Conservation (phyloP, 2,113 vertebrate species). For the Nibea albiflora region DNA sequence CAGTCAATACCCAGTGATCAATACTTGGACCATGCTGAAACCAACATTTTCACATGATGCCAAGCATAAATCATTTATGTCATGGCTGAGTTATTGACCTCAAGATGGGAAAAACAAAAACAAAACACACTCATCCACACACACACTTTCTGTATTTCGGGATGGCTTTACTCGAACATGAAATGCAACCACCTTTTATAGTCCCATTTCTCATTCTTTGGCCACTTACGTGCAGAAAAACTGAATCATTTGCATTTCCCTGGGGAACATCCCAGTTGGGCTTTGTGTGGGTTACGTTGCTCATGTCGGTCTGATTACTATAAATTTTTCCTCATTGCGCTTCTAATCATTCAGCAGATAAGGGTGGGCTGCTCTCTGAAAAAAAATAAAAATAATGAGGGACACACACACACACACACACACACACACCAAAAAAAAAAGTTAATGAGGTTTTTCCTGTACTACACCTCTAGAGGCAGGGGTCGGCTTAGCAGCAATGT, state of each 20-base stretch:
- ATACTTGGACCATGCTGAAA: constrained; percentile 69
- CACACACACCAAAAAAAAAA: constrained; percentile 34
- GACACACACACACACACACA: constrained; percentile 15
- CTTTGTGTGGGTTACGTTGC: constrained; percentile 62
- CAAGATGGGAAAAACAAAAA: constrained; percentile 65
- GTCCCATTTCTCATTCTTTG: constrained; percentile 36
- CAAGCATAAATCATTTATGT: constrained; percentile 77
- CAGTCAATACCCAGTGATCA: constrained; percentile 73
- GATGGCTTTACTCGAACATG: constrained; percentile 15
- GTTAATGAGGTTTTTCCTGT: constrained; percentile 81
- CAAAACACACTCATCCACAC: constrained; percentile 18
- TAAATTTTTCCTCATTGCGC: constrained; percentile 60
- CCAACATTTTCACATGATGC: constrained; percentile 74
- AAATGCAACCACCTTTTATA: constrained; percentile 44
- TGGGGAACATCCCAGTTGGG: constrained; percentile 58
- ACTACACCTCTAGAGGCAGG: constrained; percentile 73
- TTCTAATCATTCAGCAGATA: constrained; percentile 76
- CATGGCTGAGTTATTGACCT: constrained; percentile 73
- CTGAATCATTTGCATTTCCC: constrained; percentile 65
- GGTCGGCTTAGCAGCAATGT: constrained; percentile 77
- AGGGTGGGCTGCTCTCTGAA: constrained; percentile 48
- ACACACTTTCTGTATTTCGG: constrained; percentile 3
- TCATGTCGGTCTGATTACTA: constrained; percentile 31
- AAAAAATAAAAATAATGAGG: constrained; percentile 54
- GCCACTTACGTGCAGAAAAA: constrained; percentile 52